Evolutionary conservation across 2,113 vertebrate genomes (phyloP).

Genomic region (human): DNA sequence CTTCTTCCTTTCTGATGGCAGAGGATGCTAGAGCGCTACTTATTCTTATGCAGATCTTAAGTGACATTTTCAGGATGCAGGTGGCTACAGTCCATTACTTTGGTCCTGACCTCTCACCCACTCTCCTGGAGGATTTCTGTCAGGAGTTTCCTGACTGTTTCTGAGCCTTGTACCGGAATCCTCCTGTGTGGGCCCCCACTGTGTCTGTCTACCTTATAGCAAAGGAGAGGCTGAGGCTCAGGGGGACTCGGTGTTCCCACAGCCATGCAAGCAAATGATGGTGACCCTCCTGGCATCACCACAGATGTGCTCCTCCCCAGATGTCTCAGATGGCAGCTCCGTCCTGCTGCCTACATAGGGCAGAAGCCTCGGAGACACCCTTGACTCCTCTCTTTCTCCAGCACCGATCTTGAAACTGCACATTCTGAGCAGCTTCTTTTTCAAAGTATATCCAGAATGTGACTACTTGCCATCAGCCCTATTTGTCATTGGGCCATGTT

Average conservation of each 20-base stretch:
- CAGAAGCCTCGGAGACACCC: accelerated
- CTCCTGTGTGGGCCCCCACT: neutral
- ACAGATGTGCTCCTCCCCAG: no score
- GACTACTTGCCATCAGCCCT: neutral
- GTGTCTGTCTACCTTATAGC: neutral
- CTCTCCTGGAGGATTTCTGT: neutral
- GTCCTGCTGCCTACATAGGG: neutral
- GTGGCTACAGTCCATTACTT: neutral
- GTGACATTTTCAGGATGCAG: neutral
- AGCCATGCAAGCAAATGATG: accelerated
- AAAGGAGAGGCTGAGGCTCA: no score
- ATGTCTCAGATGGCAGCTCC: no score
- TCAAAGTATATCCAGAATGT: no score
- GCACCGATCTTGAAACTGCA: neutral
- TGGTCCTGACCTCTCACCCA: neutral
- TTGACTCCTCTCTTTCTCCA: neutral
- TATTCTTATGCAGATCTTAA: accelerated
- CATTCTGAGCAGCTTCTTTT: no score
- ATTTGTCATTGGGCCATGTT: neutral
- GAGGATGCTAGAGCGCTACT: neutral
- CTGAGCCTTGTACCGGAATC: neutral
- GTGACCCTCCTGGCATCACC: accelerated
- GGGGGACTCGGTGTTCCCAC: neutral
- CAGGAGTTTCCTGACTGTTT: neutral
- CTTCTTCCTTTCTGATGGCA: neutral